Evolutionary conservation across 2,888 invertebrate genomes (phyloP).

Genomic region (Andrena chrysosceles): DNA sequence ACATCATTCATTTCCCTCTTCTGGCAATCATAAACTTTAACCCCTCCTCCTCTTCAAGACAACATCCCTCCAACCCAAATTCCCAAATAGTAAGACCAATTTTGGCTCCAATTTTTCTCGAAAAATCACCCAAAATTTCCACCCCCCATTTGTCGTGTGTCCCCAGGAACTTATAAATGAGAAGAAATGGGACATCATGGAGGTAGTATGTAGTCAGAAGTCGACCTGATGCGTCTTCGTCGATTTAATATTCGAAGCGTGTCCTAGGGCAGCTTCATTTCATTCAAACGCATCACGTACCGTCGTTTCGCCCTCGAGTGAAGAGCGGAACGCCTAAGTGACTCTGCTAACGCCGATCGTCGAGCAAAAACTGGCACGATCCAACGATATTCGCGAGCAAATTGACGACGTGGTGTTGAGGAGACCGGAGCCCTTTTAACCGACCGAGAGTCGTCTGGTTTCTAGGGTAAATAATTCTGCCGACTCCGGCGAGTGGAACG

Average conservation of each 20-base stretch:
- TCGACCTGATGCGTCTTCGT: background rate
- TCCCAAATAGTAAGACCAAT: too few species aligned
- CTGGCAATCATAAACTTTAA: too few species aligned
- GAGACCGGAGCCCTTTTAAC: background rate
- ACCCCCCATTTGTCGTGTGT: too few species aligned
- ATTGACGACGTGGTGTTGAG: background rate
- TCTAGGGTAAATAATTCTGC: background rate
- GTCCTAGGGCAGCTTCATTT: background rate
- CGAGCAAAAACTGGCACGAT: background rate
- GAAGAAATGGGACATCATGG: too few species aligned
- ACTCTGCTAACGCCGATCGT: background rate
- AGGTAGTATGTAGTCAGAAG: background rate
- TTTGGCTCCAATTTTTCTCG: too few species aligned
- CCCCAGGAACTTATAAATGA: too few species aligned
- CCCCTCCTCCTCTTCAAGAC: too few species aligned
- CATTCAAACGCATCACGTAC: background rate
- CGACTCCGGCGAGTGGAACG: background rate
- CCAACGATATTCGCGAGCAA: background rate
- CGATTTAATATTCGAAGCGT: background rate
- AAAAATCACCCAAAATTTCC: too few species aligned
- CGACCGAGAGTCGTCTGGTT: background rate
- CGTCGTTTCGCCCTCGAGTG: conserved; percentile 2
- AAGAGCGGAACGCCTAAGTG: background rate
- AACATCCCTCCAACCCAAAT: too few species aligned
- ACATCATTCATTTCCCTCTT: too few species aligned